These are phyloP conservation scores for Tinamus major DNA, from an alignment of 2,797 vertebrate genomes.

Conservation along the genomic window DNA sequence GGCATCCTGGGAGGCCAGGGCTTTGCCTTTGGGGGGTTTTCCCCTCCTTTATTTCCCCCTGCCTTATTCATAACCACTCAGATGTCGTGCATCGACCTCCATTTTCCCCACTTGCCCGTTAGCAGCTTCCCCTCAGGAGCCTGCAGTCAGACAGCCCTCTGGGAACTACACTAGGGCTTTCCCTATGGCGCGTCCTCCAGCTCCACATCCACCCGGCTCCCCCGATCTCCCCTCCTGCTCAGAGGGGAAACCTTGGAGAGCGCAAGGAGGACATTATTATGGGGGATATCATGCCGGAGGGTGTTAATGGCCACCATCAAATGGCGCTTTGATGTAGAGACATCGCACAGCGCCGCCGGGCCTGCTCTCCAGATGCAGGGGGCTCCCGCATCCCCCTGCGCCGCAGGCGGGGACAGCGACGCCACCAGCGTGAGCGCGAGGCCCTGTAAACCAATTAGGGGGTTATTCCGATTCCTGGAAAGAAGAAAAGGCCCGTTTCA, in stretches of 20 bases:
- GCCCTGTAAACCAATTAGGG: slow-evolving; percentile 19
- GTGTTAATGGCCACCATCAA: slow-evolving; percentile 56
- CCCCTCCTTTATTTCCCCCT: too few relatives aligned
- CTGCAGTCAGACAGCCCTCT: too few relatives aligned
- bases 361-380: slow-evolving; percentile 65
- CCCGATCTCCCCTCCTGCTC: not conserved
- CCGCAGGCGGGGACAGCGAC: slow-evolving; percentile 33
- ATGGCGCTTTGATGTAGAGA: slow-evolving; percentile 58
- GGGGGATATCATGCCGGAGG: not conserved
- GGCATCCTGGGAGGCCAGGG: too few relatives aligned
- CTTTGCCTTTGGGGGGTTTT: too few relatives aligned
- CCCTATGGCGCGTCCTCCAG: not conserved
- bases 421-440: not conserved
- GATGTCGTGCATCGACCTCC: too few relatives aligned
- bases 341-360: slow-evolving; percentile 11
- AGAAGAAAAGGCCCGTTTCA: not conserved
- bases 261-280: not conserved
- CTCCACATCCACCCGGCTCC: not conserved
- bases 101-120: not conserved
- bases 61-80: too few relatives aligned
- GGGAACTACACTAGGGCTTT: not conserved
- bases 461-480: slow-evolving; percentile 3
- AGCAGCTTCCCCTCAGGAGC: not conserved
- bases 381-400: slow-evolving; percentile 15
- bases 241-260: not conserved